Evolutionary conservation across 2,888 invertebrate species (phyloP), one percentile per base, ranked within the genome.

Genomic region (Alviniconcha strummeri): DNA sequence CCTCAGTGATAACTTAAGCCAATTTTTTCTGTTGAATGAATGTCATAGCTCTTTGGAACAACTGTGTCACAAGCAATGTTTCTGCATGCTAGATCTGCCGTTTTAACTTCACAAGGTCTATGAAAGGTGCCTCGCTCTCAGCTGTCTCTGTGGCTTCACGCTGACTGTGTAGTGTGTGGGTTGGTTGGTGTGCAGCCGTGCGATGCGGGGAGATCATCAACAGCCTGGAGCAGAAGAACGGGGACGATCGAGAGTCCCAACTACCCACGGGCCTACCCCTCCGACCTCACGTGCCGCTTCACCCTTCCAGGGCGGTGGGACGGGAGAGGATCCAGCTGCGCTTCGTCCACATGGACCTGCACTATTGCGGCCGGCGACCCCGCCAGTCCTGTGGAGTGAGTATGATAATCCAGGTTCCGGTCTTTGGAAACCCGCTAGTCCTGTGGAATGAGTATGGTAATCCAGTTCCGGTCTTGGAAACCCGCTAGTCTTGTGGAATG

Each of bases 201-300:
- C 85, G 88, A n/a, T 92, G 92, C 86, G 89, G 87, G 80, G 81
- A 88, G 71, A 88, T 87, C 77, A 89, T 90, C 76, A 86, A 86
- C 81, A 90, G 91, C 84, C 83, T 83, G 55, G 84, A 80, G 15
- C 84, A 84, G 75, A 90, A 89, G 83, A 88, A 90, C 82, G 97
- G 97, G 97, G 87, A 96, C 95, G 74, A 97, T 97, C 94, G 96
- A 95, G 93, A 97, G 96, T 91, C 97, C 97, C n/a, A 96, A 96
- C 94, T 97, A 96, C 94, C 97, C 97, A 6, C 95, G 95, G 85
- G 95, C 96, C 79, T 97, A 97, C 94, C 96, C 96, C 6, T 93
- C 95, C 84, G 95, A 96, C 90, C 95, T 96, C 92, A 96, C 96
- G 94, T 97, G 97, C 93, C 95, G 97, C 83, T 97, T 97, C 95